Base-by-base conservation (phyloP, 2,797 vertebrate species). In the Gymnocypris eckloni region DNA sequence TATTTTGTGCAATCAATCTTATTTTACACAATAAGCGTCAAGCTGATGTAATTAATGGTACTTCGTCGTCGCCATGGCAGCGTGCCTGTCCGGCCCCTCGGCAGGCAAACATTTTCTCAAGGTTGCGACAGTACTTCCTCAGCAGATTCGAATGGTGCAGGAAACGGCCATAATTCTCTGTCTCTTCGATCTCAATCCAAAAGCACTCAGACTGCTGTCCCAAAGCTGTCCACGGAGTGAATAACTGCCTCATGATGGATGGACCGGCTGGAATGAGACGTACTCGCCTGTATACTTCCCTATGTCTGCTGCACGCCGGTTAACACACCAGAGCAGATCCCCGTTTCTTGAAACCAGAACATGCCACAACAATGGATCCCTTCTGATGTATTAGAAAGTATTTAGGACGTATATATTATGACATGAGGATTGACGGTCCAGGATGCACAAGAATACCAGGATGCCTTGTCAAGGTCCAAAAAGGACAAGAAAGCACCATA, bases 191-290 rank as follows among this genome's bases (percentile, higher is more conserved):
- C 94, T 95, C 94, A 94, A 94, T 95, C 94, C 93, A 90, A 92
- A 92, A 95, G 91, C 93, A 94, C 94, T 95, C 95, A 95, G 94
- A 93, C 94, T 94, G 90, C 93, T 94, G 94, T 95, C 95, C 91
- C 83, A 84, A 85, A 93, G 90, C 93, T 95, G 94, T 95, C 94
- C 90, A 91, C 90, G 48, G 73, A 92, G 93, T 95, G 94, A 95
- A 92, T 95, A 95, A 95, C 93, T 93, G 93, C 92, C 48, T 88
- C 3, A 88, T 94, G 95, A 95, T 95, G 92, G 93, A 95, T 95
- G 92, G 93, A 94, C 93, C 93, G 93, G 94, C 93, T 93, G 93
- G 94, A 94, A 95, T 95, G 93, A 93, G 92, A 91, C 85, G 85
- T 92, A 90, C 90, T 93, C 90, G 85, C 20, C 16, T 92, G 92